A percentile compares a stretch with the other conserved stretches of the same genome.
Conservation (phyloP, 2,888 invertebrate genomes). For the Drosophila falleni region DNA sequence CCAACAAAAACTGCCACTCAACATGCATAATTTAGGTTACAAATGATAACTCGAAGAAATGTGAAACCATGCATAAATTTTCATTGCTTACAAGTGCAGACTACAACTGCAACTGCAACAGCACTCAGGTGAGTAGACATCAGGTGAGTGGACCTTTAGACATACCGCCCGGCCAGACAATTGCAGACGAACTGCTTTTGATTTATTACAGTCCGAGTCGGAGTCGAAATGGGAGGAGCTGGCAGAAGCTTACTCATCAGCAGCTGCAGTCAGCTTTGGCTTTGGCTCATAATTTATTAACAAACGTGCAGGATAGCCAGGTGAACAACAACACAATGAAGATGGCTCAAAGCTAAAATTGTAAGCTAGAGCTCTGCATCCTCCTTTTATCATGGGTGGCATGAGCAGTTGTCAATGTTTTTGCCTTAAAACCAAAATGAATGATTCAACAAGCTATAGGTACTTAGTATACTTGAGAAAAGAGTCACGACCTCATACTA, state of each 20-base stretch:
- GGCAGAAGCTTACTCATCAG: constrained; percentile 65
- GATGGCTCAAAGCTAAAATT: constrained; percentile 26
- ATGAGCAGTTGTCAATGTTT: constrained; percentile 36
- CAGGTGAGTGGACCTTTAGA: constrained; percentile 21
- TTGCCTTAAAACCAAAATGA: constrained; percentile 16
- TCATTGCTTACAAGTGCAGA: constrained; percentile 48
- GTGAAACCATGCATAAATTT: constrained; percentile 84
- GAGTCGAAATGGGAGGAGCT: constrained; percentile 23
- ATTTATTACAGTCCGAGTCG: constrained; percentile 71
- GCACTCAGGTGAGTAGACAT: constrained; percentile 17
- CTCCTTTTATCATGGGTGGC: constrained; percentile 12
- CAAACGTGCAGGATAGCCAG: constrained; percentile 39
- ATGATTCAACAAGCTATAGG: constrained; percentile 18
- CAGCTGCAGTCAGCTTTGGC: constrained; percentile 70
- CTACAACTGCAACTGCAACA: constrained; percentile 14
- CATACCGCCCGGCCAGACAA: constrained; percentile 55
- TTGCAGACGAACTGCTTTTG: constrained; percentile 81
- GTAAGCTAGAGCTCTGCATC: constrained; percentile 6
- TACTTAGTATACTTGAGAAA: neutral
- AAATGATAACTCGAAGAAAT: constrained; percentile 84
- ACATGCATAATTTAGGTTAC: constrained; percentile 78
- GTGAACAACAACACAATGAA: constrained; percentile 11
- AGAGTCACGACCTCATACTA: constrained; percentile 14
- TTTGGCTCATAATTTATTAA: constrained; percentile 80
- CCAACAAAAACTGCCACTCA: constrained; percentile 78